Percentiles rank a stretch among this genome's conserved stretches.
These are phyloP conservation scores for Alethe diademata DNA, from an alignment of 2,113 vertebrate species.

Conservation along the genomic window DNA sequence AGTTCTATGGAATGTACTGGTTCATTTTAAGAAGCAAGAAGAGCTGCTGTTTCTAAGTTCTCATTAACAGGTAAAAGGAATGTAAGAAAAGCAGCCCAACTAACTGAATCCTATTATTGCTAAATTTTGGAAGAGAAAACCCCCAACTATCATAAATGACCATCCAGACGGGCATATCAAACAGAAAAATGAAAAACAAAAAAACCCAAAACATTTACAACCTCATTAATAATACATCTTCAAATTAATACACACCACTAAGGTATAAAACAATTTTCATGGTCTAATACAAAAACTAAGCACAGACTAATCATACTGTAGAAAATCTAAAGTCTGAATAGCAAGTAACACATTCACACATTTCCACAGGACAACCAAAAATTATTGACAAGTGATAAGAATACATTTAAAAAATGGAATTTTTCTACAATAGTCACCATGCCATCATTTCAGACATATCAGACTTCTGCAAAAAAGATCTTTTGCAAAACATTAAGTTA, in stretches of 20 bases:
- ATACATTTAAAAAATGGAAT: not conserved
- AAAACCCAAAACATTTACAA: fast-evolving
- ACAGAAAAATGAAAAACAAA: not conserved
- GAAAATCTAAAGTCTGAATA: not conserved
- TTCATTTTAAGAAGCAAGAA: not conserved
- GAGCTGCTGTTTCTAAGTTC: not conserved
- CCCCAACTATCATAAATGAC: not conserved
- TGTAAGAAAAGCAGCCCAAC: not conserved
- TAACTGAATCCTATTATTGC: not conserved
- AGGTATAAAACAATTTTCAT: not conserved
- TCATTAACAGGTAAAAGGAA: not conserved
- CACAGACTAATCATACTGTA: not conserved
- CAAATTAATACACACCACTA: not conserved
- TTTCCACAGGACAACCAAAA: not conserved
- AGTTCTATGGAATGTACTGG: not conserved
- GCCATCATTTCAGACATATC: not conserved
- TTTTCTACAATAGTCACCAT: not conserved
- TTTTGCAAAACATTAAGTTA: not conserved
- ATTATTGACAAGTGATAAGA: not conserved
- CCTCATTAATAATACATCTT: not conserved
- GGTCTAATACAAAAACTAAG: not conserved
- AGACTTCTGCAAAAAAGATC: not conserved
- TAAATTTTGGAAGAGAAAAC: not conserved
- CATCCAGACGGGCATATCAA: not conserved
- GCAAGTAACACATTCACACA: not conserved